phyloP scores from a whole-genome alignment of 2,113 vertebrate species.

The Hippocampus abdominalis region DNA sequence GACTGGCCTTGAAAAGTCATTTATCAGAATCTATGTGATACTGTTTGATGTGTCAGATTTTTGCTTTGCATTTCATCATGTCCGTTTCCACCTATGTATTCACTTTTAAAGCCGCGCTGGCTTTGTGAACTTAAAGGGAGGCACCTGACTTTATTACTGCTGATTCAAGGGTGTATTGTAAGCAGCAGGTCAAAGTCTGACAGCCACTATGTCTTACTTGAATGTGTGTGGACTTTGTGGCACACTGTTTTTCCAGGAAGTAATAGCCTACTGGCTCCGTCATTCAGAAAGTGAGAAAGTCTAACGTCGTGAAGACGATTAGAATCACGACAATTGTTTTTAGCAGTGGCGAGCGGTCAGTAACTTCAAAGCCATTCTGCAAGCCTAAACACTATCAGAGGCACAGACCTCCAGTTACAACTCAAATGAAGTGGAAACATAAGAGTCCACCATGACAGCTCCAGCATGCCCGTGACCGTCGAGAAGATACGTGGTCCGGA shows the following conservation, averaged over 20 bases:
- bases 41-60: slow-evolving; percentile 27
- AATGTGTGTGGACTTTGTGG: slow-evolving; percentile 15
- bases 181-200: neutral
- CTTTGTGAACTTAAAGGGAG: neutral
- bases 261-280: slow-evolving; percentile 12
- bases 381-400: neutral
- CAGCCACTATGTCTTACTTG: neutral
- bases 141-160: neutral
- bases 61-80: slow-evolving; percentile 44
- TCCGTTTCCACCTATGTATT: slow-evolving; percentile 13
- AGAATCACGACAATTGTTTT: neutral
- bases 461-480: no score
- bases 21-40: slow-evolving; percentile 12
- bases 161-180: neutral
- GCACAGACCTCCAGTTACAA: no score
- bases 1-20: neutral
- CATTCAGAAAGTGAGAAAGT: slow-evolving; percentile 1
- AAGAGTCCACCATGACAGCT: no score
- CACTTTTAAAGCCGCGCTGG: slow-evolving; percentile 15
- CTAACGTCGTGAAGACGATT: neutral
- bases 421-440: no score
- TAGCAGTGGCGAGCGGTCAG: neutral
- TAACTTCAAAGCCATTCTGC: neutral
- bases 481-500: no score
- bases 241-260: slow-evolving; percentile 14